phyloP scores from a whole-genome alignment of 2,113 vertebrate genomes.

The Oriolus oriolus region DNA sequence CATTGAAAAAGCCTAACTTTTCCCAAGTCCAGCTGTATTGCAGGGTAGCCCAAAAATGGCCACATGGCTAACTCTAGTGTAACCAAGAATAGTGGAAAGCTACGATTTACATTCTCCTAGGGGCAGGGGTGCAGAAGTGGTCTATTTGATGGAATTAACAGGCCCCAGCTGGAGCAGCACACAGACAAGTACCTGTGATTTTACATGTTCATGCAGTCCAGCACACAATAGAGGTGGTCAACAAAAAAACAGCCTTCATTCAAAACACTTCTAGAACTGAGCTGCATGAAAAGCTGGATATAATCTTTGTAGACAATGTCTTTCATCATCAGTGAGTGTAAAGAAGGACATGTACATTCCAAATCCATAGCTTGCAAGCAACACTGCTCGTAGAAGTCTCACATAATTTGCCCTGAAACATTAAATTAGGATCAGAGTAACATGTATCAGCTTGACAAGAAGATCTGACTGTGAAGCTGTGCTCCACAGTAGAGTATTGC shows the following conservation, averaged over 20 bases:
- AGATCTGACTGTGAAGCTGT: background rate
- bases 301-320: background rate
- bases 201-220: background rate
- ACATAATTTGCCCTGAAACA: background rate
- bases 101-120: background rate
- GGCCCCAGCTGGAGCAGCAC: background rate
- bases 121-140: background rate
- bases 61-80: background rate
- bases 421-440: background rate
- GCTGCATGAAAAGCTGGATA: background rate
- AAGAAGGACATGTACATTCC: accelerated
- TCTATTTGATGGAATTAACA: background rate
- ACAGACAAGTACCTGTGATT: background rate
- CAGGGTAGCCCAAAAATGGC: background rate
- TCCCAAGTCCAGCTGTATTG: background rate
- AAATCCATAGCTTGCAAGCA: background rate
- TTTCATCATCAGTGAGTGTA: background rate
- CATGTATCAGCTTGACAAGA: background rate
- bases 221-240: background rate
- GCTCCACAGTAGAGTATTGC: background rate
- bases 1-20: background rate
- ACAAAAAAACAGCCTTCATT: accelerated
- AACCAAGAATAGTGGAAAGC: background rate
- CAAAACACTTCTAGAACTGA: background rate
- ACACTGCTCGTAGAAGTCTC: background rate